Base-by-base conservation (phyloP, 2,797 vertebrate species). In the Dallia pectoralis region DNA sequence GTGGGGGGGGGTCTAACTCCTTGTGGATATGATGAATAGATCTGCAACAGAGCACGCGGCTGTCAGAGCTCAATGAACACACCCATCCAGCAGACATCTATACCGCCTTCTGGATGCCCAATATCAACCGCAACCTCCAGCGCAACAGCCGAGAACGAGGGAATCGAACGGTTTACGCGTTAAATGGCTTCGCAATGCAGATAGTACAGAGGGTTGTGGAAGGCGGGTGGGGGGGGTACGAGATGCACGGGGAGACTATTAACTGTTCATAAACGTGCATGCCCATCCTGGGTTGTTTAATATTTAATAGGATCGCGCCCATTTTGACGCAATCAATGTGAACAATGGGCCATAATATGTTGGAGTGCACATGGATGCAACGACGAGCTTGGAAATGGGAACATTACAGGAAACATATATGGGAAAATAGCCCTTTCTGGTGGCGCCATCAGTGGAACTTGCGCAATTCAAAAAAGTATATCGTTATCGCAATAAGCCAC, bases 11-110 rank as follows among this genome's bases (percentile, higher is more conserved):
- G 77, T 87, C 91, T 89, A 90, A 90, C 91, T 95, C 94, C 93
- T 95, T 91, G 91, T 91, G 93, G 94, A 86, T 93, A 93, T 95
- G 94, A 94, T 93, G 93, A 95, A 96, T 95, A 92, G 92, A 92
- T 94, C 93, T 91, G 91, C 93, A 93, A 91, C 91, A 92, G 93
- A 93, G 90, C 87, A 82, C 89, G 90, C 89, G 90, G 91, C 93
- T 95, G 94, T 93, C 95, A 94, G 79, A 91, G 89, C 90, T 90
- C 93, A 91, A 93, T 93, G 93, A 92, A 91, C 93, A 93, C 87
- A 93, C 87, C 86, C 92, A 89, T 91, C 83, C 87, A 87, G 49
- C 33, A 88, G 86, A 91, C 89, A 90, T 88, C 89, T 87, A 86
- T 83, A 88, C 86, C 89, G 90, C 90, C 88, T 91, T 91, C 88